Conservation (phyloP, 1,140 invertebrate genomes). For the Battus philenor region DNA sequence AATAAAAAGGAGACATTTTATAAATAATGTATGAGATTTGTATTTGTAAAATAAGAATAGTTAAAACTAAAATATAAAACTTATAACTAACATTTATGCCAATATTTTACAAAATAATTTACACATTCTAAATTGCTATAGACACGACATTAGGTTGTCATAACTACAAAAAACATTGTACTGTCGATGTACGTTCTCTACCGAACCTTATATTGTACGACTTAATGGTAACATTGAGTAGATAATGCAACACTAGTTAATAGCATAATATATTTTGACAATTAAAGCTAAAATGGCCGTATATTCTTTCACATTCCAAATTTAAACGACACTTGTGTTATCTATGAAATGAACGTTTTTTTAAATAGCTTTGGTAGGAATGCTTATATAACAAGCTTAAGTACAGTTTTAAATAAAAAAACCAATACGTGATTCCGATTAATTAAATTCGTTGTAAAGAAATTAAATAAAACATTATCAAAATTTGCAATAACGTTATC, state of each 20-base stretch:
- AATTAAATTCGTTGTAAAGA: neutral
- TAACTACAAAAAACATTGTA: conserved; percentile 22
- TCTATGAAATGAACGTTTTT: neutral
- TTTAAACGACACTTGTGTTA: neutral
- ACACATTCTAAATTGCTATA: conserved; percentile 38
- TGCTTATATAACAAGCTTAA: too few relatives aligned
- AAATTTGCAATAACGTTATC: neutral
- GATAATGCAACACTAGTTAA: conserved; percentile 9
- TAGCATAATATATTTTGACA: neutral
- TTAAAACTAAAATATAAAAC: conserved; percentile 27
- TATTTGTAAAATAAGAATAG: conserved; percentile 34
- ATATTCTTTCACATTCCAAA: neutral
- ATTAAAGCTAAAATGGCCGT: conserved; percentile 8
- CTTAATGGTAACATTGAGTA: conserved; percentile 24
- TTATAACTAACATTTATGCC: conserved; percentile 40
- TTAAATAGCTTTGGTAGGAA: conserved; percentile 9
- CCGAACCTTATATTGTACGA: conserved; percentile 10
- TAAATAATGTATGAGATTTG: conserved; percentile 37
- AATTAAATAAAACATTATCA: neutral
- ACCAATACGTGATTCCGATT: too few relatives aligned
- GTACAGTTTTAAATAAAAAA: too few relatives aligned
- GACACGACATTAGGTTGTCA: conserved; percentile 47
- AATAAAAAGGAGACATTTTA: conserved; percentile 10
- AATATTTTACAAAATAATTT: conserved; percentile 67
- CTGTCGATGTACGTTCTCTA: conserved; percentile 1